A percentile compares a stretch with the other conserved stretches of the same genome.
phyloP scores from a whole-genome alignment of 2,888 invertebrate genomes.

The Tubulanus polymorphus region DNA sequence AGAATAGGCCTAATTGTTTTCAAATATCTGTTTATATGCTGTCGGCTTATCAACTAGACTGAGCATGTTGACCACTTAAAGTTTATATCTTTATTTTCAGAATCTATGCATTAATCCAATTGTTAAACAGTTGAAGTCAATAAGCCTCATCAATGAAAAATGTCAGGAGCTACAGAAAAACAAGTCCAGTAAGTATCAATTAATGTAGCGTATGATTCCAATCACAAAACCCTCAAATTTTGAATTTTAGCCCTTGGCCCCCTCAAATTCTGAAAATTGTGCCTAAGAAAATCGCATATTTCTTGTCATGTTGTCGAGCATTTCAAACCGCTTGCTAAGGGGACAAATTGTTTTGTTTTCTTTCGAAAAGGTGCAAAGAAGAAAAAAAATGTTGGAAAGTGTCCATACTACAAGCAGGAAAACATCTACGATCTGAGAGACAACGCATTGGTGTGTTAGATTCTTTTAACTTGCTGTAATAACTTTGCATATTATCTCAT shows the following conservation, averaged over 20 bases:
- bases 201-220: conserved; percentile 1
- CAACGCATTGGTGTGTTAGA: conserved; percentile 28
- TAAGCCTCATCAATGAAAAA: conserved; percentile 79
- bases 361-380: not conserved
- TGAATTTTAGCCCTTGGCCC: no score
- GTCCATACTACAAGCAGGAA: conserved; percentile 46
- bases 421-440: conserved; percentile 35
- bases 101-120: conserved; percentile 84
- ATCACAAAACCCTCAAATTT: no score
- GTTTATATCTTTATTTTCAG: conserved; percentile 20
- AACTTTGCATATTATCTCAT: not conserved
- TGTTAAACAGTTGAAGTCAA: conserved; percentile 69
- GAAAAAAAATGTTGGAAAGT: conserved; percentile 56
- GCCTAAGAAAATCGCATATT: no score
- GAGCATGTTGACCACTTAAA: no score
- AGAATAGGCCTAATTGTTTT: no score
- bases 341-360: not conserved
- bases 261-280: no score
- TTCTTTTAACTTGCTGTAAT: not conserved
- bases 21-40: no score
- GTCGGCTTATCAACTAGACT: no score
- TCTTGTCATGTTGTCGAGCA: no score
- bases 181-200: conserved; percentile 56
- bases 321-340: no score
- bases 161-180: conserved; percentile 49